phyloP scores from a whole-genome alignment of 1,140 invertebrate genomes.

The Carposina sasakii region DNA sequence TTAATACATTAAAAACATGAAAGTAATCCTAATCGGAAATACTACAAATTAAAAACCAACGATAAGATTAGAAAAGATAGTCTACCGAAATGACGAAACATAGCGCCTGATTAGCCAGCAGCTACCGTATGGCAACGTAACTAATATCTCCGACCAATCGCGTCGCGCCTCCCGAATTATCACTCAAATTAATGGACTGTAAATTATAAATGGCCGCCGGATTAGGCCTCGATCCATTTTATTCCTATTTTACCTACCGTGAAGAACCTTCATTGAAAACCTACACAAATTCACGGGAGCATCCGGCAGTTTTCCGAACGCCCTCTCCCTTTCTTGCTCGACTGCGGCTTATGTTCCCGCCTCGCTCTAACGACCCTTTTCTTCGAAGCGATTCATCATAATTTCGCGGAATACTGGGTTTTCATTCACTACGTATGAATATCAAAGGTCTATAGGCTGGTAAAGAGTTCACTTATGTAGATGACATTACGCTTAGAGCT shows the following conservation, averaged over 20 bases:
- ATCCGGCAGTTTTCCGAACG: slow-evolving; percentile 57
- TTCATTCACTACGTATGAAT: slow-evolving; percentile 57
- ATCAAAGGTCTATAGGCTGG: too few species aligned
- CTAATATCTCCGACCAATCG: slow-evolving; percentile 56
- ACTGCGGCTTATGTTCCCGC: slow-evolving; percentile 21
- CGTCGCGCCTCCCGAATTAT: slow-evolving; percentile 57
- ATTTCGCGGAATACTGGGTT: slow-evolving; percentile 64
- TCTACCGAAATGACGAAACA: too few species aligned
- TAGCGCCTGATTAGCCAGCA: slow-evolving; percentile 33
- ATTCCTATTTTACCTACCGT: slow-evolving; percentile 69
- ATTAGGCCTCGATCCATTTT: slow-evolving; percentile 66
- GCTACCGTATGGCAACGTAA: slow-evolving; percentile 37
- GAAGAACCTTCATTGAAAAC: slow-evolving; percentile 70
- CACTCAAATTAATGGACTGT: slow-evolving; percentile 71
- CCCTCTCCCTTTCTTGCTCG: slow-evolving; percentile 35
- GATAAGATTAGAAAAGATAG: too few species aligned
- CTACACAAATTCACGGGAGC: slow-evolving; percentile 67
- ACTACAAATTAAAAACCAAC: too few species aligned
- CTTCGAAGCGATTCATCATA: slow-evolving; percentile 61
- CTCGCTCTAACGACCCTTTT: slow-evolving; percentile 54
- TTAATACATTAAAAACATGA: too few species aligned
- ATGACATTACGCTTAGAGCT: too few species aligned
- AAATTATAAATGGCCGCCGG: slow-evolving; percentile 67
- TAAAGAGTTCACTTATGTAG: too few species aligned
- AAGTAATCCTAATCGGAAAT: too few species aligned